These are phyloP conservation scores for Sebastes matsubarae DNA, from an alignment of 2,797 vertebrate genomes.

Conservation along the genomic window DNA sequence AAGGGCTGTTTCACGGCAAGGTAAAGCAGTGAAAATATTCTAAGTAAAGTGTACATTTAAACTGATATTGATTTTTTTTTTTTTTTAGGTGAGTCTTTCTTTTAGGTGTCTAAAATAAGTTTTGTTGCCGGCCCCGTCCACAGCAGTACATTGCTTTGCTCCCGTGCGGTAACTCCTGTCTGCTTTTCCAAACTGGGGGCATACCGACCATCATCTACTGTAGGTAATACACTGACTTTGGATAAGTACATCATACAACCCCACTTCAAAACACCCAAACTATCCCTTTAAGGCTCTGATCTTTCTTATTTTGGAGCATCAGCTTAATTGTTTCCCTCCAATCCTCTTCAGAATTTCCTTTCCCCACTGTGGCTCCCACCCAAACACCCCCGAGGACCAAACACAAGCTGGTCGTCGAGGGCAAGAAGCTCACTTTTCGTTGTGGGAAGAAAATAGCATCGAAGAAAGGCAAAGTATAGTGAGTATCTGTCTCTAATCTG, in stretches of 20 bases:
- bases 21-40: not conserved
- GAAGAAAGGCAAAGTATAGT: conserved; percentile 96
- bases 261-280: not conserved
- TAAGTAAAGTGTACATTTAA: not conserved
- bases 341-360: conserved; percentile 88
- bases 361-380: conserved; percentile 89
- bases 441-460: conserved; percentile 96
- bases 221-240: not conserved
- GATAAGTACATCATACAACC: not conserved
- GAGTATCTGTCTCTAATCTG: conserved; percentile 76
- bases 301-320: not conserved
- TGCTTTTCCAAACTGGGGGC: too few relatives aligned
- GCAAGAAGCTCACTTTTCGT: conserved; percentile 94
- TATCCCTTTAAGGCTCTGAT: not conserved
- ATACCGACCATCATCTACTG: not conserved
- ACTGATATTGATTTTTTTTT: too few relatives aligned
- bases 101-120: too few relatives aligned
- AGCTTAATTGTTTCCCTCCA: not conserved
- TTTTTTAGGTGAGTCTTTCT: too few relatives aligned
- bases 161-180: too few relatives aligned
- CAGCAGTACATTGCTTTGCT: too few relatives aligned
- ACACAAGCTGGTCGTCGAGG: conserved; percentile 90
- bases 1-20: not conserved
- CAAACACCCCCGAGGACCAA: conserved; percentile 90
- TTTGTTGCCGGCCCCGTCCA: too few relatives aligned